Conservation (phyloP, 2,888 invertebrate species). For the Phragmatobia fuliginosa region DNA sequence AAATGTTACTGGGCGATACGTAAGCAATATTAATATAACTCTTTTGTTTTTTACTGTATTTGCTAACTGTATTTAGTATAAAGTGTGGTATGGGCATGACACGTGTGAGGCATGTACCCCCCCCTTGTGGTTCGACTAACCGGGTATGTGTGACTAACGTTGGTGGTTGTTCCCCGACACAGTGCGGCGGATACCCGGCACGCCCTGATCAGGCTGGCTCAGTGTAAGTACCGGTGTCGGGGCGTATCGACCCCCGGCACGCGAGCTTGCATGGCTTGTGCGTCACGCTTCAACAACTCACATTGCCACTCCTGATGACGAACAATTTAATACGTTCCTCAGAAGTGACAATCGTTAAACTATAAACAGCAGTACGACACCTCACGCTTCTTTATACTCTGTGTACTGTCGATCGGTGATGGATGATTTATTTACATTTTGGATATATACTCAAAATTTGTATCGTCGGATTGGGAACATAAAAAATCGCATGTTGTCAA, state of each 20-base stretch:
- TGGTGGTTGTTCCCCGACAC: slow-evolving; percentile 67
- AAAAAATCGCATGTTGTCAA: not conserved
- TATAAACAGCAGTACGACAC: slow-evolving; percentile 28
- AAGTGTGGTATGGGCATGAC: not conserved
- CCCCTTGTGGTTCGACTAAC: slow-evolving; percentile 16
- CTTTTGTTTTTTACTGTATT: not conserved
- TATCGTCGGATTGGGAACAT: slow-evolving; percentile 42
- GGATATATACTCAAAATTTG: slow-evolving; percentile 12
- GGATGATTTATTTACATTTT: slow-evolving; percentile 32
- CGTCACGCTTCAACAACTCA: slow-evolving; percentile 55
- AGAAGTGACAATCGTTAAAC: slow-evolving; percentile 17
- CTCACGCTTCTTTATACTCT: slow-evolving; percentile 40
- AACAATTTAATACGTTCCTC: not conserved
- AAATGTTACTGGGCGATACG: not conserved
- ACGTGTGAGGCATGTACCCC: slow-evolving; percentile 21
- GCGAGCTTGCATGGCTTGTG: slow-evolving; percentile 56
- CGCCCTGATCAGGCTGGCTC: slow-evolving; percentile 95
- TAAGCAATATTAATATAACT: not conserved
- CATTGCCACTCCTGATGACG: slow-evolving; percentile 29
- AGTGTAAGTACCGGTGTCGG: slow-evolving; percentile 91
- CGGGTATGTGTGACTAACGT: slow-evolving; percentile 62
- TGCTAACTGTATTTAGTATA: not conserved
- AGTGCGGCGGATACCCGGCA: slow-evolving; percentile 91
- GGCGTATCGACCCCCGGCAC: slow-evolving; percentile 21
- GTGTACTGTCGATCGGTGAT: slow-evolving; percentile 34